Evolutionary conservation across 2,797 vertebrate species (phyloP).

Genomic region (Lacerta agilis): DNA sequence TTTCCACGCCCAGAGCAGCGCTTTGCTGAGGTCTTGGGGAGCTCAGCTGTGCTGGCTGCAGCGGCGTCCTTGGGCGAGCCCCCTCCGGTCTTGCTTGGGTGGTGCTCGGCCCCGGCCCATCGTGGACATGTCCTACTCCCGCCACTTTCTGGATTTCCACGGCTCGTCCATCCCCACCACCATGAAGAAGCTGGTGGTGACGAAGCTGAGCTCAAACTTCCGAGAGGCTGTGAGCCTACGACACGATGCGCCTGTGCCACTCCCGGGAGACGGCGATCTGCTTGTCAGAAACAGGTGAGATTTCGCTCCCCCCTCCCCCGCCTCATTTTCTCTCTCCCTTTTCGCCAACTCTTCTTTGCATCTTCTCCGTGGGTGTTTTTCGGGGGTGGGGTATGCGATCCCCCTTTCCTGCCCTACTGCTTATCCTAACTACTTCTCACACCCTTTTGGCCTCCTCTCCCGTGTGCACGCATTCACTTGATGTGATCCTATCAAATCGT

Average conservation of each 20-base stretch:
- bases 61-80: constrained; percentile 17
- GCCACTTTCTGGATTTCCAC: constrained; percentile 94
- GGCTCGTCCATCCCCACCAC: constrained; percentile 87
- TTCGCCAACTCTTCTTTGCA: not conserved
- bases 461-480: not conserved
- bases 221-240: constrained; percentile 84
- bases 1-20: constrained; percentile 40
- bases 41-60: constrained; percentile 42
- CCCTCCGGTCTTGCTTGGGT: constrained; percentile 37
- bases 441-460: constrained; percentile 40
- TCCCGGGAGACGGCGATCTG: constrained; percentile 89
- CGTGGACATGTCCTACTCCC: constrained; percentile 91
- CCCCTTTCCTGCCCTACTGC: not conserved
- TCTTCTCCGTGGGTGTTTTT: not conserved
- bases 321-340: not conserved
- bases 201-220: constrained; percentile 88
- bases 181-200: constrained; percentile 91
- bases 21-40: constrained; percentile 39
- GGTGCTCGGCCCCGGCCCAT: constrained; percentile 78
- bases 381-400: not conserved
- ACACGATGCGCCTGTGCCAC: constrained; percentile 83
- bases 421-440: not conserved
- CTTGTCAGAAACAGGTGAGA: constrained; percentile 94
- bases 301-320: not conserved
- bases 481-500: constrained; percentile 66